Evolutionary conservation across 1,140 invertebrate genomes (phyloP).

Genomic region (Heliothis virescens): DNA sequence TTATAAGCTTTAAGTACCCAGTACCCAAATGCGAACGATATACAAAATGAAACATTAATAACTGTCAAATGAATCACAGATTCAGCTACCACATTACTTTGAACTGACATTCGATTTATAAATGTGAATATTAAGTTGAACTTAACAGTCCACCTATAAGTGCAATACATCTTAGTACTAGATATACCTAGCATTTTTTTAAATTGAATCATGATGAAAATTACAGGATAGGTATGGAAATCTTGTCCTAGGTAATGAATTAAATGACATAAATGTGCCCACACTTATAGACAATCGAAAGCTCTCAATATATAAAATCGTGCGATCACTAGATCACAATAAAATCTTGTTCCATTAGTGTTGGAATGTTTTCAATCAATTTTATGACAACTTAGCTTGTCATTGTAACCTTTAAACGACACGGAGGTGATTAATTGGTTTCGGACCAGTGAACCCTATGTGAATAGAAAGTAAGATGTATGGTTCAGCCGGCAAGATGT

Average conservation of each 20-base stretch:
- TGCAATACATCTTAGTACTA: background rate
- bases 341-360: background rate
- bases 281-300: too few species aligned
- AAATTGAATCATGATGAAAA: too few species aligned
- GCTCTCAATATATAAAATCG: background rate
- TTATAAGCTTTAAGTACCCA: background rate
- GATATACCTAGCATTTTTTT: too few species aligned
- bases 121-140: background rate
- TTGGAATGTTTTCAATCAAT: background rate
- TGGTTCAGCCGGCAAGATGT: conserved; percentile 52
- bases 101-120: conserved; percentile 4
- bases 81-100: background rate
- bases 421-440: conserved; percentile 31
- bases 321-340: background rate
- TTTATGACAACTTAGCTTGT: conserved; percentile 11
- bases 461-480: conserved; percentile 62
- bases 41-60: too few species aligned
- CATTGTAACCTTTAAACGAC: conserved; percentile 37
- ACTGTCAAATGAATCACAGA: background rate
- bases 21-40: too few species aligned
- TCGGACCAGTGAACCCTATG: conserved; percentile 28
- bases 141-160: conserved; percentile 5
- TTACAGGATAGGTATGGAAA: too few species aligned
- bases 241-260: too few species aligned
- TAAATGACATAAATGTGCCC: too few species aligned